Conservation (phyloP, 2,113 vertebrate species). For the Sterna hirundo region DNA sequence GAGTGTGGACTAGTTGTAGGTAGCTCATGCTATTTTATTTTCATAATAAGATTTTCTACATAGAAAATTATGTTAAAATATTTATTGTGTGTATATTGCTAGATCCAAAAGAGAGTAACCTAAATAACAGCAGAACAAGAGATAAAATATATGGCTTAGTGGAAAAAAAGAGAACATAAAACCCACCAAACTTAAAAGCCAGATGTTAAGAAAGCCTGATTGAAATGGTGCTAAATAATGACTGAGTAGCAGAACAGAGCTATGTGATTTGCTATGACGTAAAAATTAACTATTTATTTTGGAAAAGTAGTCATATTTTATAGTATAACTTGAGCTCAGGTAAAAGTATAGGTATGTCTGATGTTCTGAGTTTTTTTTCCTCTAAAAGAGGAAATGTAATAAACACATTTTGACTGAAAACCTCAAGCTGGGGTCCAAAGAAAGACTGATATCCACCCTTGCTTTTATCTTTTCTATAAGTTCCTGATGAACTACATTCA, state of each 20-base stretch:
- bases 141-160: neutral
- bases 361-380: neutral
- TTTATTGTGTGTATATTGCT: neutral
- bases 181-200: neutral
- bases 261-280: neutral
- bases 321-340: neutral
- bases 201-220: neutral
- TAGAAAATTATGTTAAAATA: neutral
- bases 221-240: neutral
- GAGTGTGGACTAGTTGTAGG: neutral
- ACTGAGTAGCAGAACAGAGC: neutral
- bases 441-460: neutral
- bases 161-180: neutral
- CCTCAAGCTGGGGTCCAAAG: neutral
- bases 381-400: neutral
- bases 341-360: neutral
- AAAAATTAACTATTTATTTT: neutral
- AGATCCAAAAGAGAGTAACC: neutral
- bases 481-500: neutral
- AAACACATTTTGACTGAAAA: neutral
- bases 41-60: neutral
- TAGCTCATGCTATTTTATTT: neutral
- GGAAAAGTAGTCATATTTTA: neutral
- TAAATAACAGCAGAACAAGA: neutral
- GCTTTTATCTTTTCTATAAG: neutral